Evolutionary conservation across 2,797 vertebrate genomes (phyloP), one percentile per base, ranked within the genome.

Genomic region (Enteromius trimaculatus): DNA sequence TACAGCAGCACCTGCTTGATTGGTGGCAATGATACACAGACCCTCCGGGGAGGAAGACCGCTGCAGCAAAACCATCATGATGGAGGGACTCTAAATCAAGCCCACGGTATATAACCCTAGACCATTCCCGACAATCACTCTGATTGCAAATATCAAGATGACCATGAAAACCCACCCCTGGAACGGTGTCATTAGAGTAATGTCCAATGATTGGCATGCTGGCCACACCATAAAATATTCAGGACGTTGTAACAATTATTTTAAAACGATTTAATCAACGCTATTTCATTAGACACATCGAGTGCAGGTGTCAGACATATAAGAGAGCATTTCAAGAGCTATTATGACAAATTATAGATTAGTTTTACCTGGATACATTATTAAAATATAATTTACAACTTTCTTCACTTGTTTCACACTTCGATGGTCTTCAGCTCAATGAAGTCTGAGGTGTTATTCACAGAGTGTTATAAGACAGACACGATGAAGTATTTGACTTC

Each of bases 1-100:
- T 84, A 23, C 74, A 68, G 44, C 21, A 84, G 81, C 31, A 84
- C 68, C 79, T 68, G 76, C 68, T 79, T 84, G 84, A 86, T 86
- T 84, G 84, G 64, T 51, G 77, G 81, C 55, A 79, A 86, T 82
- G 58, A 86, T 75, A 77, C 37, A 78, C 72, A 71, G 81, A 76
- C 64, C 75, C 78, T 82, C 26, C 34, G 1, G 60, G 60, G 71
- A 82, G 69, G 49, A 49, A 26, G 29, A 10, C 21, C 76, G 31
- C 39, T 65, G 31, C n/a, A 62, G 74, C 75, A 75, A 85, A 88
- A 78, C 65, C 26, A 51, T 26, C 68, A 49, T 42, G 60, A 82
- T 80, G 51, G 42, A 77, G 55, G 37, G 34, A 31, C 47, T 68
- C 62, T 37, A 39, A 79, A 81, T 71, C 26, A 68, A 79, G 29